These are phyloP conservation scores for Pseudomyrmex dendroicus DNA, from an alignment of 1,140 invertebrate genomes.

Conservation along the genomic window DNA sequence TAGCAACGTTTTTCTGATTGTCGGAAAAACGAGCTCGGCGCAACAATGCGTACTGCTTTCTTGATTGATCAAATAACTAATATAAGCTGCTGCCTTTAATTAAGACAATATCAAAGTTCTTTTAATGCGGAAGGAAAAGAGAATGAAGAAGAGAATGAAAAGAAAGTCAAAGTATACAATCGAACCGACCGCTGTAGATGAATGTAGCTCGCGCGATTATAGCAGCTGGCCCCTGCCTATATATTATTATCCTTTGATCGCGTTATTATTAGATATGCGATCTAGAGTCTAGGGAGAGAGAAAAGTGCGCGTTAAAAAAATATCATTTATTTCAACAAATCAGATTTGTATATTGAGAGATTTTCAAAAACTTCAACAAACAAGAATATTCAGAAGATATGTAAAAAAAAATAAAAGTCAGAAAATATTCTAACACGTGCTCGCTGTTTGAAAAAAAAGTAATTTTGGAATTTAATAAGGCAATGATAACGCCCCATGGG, in stretches of 20 bases:
- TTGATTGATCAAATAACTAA: constrained; percentile 1
- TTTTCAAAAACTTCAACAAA: neutral
- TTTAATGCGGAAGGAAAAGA: neutral
- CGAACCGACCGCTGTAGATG: constrained; percentile 42
- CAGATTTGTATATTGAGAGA: neutral
- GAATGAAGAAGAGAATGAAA: constrained; percentile 8
- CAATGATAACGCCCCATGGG: constrained; percentile 51
- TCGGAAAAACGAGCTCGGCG: neutral
- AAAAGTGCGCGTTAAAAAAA: neutral
- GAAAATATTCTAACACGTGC: neutral
- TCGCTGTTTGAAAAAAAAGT: constrained; percentile 4
- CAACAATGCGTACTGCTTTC: neutral
- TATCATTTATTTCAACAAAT: neutral
- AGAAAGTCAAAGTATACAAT: constrained; percentile 41
- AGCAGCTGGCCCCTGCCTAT: neutral
- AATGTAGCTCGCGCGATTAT: constrained; percentile 2
- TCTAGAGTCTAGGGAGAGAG: neutral
- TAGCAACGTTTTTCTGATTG: constrained; percentile 62
- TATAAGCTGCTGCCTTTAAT: constrained; percentile 28
- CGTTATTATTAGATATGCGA: neutral
- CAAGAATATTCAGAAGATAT: too few relatives aligned
- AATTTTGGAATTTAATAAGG: constrained; percentile 65
- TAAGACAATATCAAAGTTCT: constrained; percentile 24
- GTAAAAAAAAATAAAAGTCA: neutral
- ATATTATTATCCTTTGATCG: neutral